Conservation (phyloP, 1,140 invertebrate genomes). For the Apis florea region DNA sequence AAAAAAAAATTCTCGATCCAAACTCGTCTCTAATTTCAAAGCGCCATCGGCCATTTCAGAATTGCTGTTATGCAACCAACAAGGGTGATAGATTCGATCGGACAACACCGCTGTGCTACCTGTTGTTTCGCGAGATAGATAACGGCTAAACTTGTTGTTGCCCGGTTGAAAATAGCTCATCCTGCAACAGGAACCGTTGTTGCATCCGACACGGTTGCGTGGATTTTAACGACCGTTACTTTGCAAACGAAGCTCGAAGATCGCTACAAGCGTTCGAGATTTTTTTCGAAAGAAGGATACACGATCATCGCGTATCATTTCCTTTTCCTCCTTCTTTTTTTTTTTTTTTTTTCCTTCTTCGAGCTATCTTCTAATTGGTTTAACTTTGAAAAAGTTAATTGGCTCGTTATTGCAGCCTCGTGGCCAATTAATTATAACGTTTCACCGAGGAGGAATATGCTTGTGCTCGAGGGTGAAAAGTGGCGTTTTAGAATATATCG, state of each 20-base stretch:
- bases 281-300: conserved; percentile 1
- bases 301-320: background rate
- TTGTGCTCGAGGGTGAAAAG: background rate
- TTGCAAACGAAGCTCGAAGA: conserved; percentile 30
- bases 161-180: conserved; percentile 7
- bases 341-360: background rate
- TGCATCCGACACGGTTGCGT: conserved; percentile 23
- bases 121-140: background rate
- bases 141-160: conserved; percentile 1
- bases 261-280: background rate
- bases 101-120: background rate
- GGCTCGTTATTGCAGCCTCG: background rate
- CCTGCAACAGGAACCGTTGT: conserved; percentile 41
- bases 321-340: background rate
- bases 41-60: background rate
- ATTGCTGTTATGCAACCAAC: background rate
- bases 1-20: background rate
- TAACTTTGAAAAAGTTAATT: conserved; percentile 14
- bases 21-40: background rate
- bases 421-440: conserved; percentile 9
- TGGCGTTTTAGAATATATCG: background rate
- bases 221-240: conserved; percentile 44
- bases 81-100: background rate
- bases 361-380: background rate
- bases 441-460: background rate